Base-by-base conservation (phyloP, 2,113 vertebrate genomes). In the Lasiurus cinereus region DNA sequence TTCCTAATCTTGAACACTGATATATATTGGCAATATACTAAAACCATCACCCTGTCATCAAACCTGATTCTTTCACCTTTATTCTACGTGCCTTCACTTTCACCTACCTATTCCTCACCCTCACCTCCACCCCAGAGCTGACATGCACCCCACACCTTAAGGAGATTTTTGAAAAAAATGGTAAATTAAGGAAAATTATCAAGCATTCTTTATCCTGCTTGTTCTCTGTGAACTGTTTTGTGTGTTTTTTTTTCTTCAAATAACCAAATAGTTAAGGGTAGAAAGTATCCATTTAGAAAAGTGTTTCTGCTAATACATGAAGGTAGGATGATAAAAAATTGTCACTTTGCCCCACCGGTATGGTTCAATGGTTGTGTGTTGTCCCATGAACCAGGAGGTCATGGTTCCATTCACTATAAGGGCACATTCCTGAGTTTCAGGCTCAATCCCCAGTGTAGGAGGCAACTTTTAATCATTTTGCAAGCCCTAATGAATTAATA, bases 161-260 rank as follows among this genome's bases (percentile, higher is more conserved):
- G 46, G 8, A 74, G 73, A 77, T 39, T 18, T 83, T 80, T 54
- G 70, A 46, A 94, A 89, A 67, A 50, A 39, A 39, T 62, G 36
- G n/a, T 62, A 66, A 70, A 59, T 66, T 52, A 89, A 92, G n/a
- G 33, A 18, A 50, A 88, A 56, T 13, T 12, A 39, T 31, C 6
- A 36, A 89, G 21, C 8, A 72, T 52, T 78, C 33, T 52, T 69
- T 86, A 91, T 88, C 5, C 54, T 78, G 50, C 12, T 83, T 83
- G 62, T 88, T 70, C 43, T 62, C 9, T 19, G 33, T 19, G 50
- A 72, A 83, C 24, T 78, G 54, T 15, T 10, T 9, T 48, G 39
- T 48, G 6, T 48, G 48, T 48, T 48, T 48, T 6, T 50, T 50
- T 50, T 39, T 9, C 4, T 90, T 78, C 13, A 27, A 46, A n/a